A percentile compares a stretch with the other conserved stretches of the same genome.
Evolutionary conservation across 2,888 invertebrate genomes (phyloP).

Genomic region (Sphaerophoria taeniata): DNA sequence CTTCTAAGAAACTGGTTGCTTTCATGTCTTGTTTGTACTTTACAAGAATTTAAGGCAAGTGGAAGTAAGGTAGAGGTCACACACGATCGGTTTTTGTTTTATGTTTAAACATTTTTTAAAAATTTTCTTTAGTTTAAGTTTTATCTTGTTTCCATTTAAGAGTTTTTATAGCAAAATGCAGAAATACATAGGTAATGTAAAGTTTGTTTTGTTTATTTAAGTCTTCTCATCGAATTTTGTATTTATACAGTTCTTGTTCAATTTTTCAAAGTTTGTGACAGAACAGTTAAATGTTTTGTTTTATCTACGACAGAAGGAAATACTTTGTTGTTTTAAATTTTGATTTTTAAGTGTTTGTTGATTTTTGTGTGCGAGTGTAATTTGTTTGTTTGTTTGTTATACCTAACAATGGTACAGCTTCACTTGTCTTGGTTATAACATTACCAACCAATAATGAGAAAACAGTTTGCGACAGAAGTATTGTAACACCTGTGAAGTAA

Average conservation of each 20-base stretch:
- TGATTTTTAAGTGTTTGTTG: constrained; percentile 53
- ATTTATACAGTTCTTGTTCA: constrained; percentile 18
- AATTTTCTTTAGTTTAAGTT: constrained; percentile 44
- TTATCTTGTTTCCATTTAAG: constrained; percentile 44
- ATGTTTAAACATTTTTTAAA: constrained; percentile 32
- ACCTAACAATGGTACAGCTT: constrained; percentile 99
- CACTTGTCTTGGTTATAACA: constrained; percentile 99
- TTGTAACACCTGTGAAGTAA: constrained; percentile 97
- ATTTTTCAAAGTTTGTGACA: constrained; percentile 48
- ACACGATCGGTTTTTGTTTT: constrained; percentile 43
- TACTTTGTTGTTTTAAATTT: constrained; percentile 78
- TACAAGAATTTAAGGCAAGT: constrained; percentile 50
- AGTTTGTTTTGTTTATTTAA: constrained; percentile 45
- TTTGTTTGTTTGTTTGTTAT: constrained; percentile 75
- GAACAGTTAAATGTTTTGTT: constrained; percentile 42
- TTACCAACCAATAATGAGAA: constrained; percentile 99
- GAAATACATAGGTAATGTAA: constrained; percentile 27
- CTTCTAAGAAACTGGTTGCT: constrained; percentile 40
- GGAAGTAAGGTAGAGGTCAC: constrained; percentile 42
- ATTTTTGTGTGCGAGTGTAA: constrained; percentile 52
- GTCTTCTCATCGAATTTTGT: constrained; percentile 64
- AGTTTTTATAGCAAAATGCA: constrained; percentile 56
- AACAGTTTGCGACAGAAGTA: constrained; percentile 99
- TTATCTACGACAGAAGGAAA: constrained; percentile 81
- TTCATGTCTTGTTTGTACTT: constrained; percentile 55